Base-by-base conservation (phyloP, 2,888 invertebrate genomes). In the Heteromyza rotundicornis region DNA sequence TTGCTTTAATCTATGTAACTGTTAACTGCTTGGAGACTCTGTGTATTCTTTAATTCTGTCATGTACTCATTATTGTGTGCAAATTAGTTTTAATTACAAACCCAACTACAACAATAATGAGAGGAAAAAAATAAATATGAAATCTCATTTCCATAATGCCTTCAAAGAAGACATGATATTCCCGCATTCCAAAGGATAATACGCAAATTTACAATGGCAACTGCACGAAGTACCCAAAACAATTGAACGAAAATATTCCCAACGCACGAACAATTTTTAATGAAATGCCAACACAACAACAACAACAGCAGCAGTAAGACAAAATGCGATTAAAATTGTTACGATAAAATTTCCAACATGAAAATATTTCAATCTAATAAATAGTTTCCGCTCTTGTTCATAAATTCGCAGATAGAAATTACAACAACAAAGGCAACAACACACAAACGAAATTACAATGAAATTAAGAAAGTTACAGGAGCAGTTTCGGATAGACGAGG, bases 261-360 rank as follows among this genome's bases (percentile, higher is more conserved):
- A 8, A 75, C 76, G 74, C 76, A 76, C 74, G 74, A 74, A 72
- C 69, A 76, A 76, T 75, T 74, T 53, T 72, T 76, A 74, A 76
- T 74, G 74, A 76, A 73, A 73, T 68, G 68, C 69, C 60, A 60
- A 47, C 35, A 32, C 50, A 51, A 36, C 5, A 51, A 53, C n/a
- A 55, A 17, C 32, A 52, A 44, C 40, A 52, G 20, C 23, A 44
- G 35, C 50, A 57, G n/a, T 3, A 50, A 32, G 20, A 35, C 35
- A 68, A 76, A 75, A 74, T 74, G 75, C 75, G 77, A 76, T 74
- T 74, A 74, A 74, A 74, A 74, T 75, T 74, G 77, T 76, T 76
- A 69, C 72, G 67, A 74, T n/a, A n/a, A 58, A 76, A 74, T 74
- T 76, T n/a, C n/a, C n/a, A n/a, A 76, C 65, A 68, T 60, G 50